Conservation (phyloP, 1,140 invertebrate species). For the Trissolcus basalis region DNA sequence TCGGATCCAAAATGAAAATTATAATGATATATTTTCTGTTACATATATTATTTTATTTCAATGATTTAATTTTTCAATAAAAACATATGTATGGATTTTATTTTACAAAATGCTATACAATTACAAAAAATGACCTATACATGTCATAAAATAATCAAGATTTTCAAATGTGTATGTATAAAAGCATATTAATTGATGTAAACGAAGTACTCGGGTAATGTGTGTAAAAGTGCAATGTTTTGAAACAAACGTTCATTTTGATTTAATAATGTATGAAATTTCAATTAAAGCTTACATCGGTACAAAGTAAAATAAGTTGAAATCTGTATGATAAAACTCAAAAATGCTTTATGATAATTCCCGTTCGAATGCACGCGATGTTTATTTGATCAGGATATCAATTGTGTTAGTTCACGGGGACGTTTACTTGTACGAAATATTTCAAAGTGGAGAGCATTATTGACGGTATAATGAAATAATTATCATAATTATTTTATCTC, state of each 20-base stretch:
- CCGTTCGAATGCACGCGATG: slow-evolving; percentile 30
- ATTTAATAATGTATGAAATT: slow-evolving; percentile 44
- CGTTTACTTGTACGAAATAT: slow-evolving; percentile 25
- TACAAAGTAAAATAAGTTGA: slow-evolving; percentile 44
- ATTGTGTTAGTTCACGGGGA: neutral
- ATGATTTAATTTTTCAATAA: too few relatives aligned
- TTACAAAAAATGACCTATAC: too few relatives aligned
- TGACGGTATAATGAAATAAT: slow-evolving; percentile 27
- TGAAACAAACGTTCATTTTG: slow-evolving; percentile 36
- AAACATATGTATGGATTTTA: too few relatives aligned
- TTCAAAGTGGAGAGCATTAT: slow-evolving; percentile 35
- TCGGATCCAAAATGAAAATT: too few relatives aligned
- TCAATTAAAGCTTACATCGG: slow-evolving; percentile 43
- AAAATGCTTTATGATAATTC: slow-evolving; percentile 51
- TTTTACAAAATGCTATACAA: slow-evolving; percentile 1
- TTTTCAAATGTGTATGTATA: slow-evolving; percentile 34
- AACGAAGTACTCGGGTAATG: slow-evolving; percentile 42
- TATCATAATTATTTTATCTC: slow-evolving; percentile 34
- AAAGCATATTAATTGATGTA: slow-evolving; percentile 47
- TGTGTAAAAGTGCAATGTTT: slow-evolving; percentile 49
- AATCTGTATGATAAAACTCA: slow-evolving; percentile 24
- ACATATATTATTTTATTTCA: too few relatives aligned
- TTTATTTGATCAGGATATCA: slow-evolving; percentile 30
- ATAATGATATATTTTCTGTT: too few relatives aligned
- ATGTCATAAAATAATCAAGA: slow-evolving; percentile 45